Base-by-base conservation (phyloP, 2,888 invertebrate species). In the Zhuqinia jingwanae region DNA sequence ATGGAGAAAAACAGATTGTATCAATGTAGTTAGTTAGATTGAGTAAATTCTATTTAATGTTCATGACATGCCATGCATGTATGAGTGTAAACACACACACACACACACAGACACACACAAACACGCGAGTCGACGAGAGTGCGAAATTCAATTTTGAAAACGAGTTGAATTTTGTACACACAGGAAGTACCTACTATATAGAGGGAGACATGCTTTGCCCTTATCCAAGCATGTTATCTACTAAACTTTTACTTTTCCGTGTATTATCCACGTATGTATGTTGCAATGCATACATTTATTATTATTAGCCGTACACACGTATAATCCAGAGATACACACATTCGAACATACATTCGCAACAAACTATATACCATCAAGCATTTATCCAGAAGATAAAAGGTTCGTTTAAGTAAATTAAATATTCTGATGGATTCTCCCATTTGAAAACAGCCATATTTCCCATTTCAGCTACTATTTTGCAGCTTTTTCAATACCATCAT, bases 31-130 rank as follows among this genome's bases (percentile, higher is more conserved):
- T 73, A 53, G 73, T 53, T 53, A 42, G 50, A 73, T 73, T 27
- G 73, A 73, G 73, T 45, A 78, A 63, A 78, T 47, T 78, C 78
- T 47, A 63, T 63, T 78, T 78, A 78, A 78, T 60, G 60, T 63
- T 78, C 60, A 63, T 78, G 63, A 63, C 78, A 78, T 63, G 78
- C 25, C 60, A 27, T 76, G 58, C 78, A 78, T 78, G 50, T 73
- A 73, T 73, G 73, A 73, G 15, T 47, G 50, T 53, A 73, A 73
- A 73, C 73, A 73, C 30, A 73, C 30, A 13, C 50, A 13, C 2
- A n/a, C n/a, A 73, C 73, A 73, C 30, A 73, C 30, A 13, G 8
- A 13, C 2, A 73, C 73, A 73, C 30, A 73, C 30, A 13, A 5
- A 13, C 2, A 13, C 15, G 50, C 50, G 11, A 73, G 50, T 22